A percentile compares a stretch with the other conserved stretches of the same genome.
phyloP scores from a whole-genome alignment of 1,140 invertebrate species.

The Oryzaephilus surinamensis region DNA sequence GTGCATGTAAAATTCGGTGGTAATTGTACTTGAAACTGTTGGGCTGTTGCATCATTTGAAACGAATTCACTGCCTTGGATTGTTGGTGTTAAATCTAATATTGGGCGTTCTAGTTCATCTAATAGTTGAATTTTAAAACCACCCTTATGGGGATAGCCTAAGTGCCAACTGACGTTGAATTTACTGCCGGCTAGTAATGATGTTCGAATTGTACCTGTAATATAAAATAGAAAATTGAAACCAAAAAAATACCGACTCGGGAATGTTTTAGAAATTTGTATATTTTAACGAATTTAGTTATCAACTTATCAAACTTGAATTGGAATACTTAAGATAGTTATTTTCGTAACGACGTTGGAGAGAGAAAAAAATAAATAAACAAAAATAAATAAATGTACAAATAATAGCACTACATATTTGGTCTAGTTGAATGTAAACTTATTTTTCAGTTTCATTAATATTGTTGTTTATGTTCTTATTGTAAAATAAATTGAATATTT shows the following conservation, averaged over 20 bases:
- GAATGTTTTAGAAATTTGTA: not conserved
- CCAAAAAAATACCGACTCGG: not conserved
- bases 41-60: slow-evolving; percentile 64
- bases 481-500: too few species aligned
- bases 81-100: slow-evolving; percentile 74
- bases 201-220: slow-evolving; percentile 68
- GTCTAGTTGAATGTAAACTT: too few species aligned
- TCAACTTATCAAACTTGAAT: not conserved
- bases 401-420: too few species aligned
- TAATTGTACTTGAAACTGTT: slow-evolving; percentile 65
- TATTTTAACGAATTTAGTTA: slow-evolving; percentile 1
- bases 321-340: too few species aligned
- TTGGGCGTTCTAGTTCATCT: slow-evolving; percentile 66
- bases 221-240: slow-evolving; percentile 29
- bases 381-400: too few species aligned
- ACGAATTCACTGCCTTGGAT: slow-evolving; percentile 69
- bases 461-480: too few species aligned
- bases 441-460: too few species aligned
- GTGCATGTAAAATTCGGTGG: slow-evolving; percentile 73
- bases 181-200: slow-evolving; percentile 69
- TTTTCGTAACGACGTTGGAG: not conserved
- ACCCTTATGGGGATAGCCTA: slow-evolving; percentile 89
- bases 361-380: too few species aligned
- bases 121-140: slow-evolving; percentile 77
- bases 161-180: slow-evolving; percentile 88